Base-by-base conservation (phyloP, 2,113 vertebrate genomes). In the Zapus hudsonius region DNA sequence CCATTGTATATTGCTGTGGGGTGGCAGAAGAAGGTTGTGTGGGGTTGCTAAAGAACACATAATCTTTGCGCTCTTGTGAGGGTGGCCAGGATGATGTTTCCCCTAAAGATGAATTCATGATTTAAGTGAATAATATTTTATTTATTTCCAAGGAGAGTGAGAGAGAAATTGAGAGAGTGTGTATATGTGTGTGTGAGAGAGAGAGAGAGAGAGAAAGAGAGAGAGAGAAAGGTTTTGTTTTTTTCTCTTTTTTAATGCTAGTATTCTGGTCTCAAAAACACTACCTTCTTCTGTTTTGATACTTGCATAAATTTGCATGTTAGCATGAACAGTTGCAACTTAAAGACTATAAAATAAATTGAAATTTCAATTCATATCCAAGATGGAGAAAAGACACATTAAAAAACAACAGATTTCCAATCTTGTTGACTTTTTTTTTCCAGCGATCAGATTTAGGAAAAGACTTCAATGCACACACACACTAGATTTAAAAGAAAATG, bases 221-320 rank as follows among this genome's bases (percentile, higher is more conserved):
- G n/a, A n/a, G n/a, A n/a, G n/a, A n/a, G n/a, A n/a, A n/a, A 91
- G 96, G 42, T 92, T 29, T 40, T 90, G 7, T 84, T 88, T 52
- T 84, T 90, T 88, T 66, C 69, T 82, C 57, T 47, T 44, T 76
- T n/a, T 27, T 29, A 84, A 44, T 61, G 36, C 47, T 64, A 92
- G 86, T 83, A 67, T 91, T 94, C 84, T 95, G 86, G 36, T 64
- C 95, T 96, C 94, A 86, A 96, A 97, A 94, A 94, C 78, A 94
- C 93, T 84, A 94, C 95, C 96, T 93, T 94, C 94, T 92, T 96
- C 92, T 91, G 94, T 93, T 95, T 96, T 87, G 93, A 29, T 94
- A 80, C 95, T 91, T 96, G 96, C 93, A 96, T 96, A 96, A 89
- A 96, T 97, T 97, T 97, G 89, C 96, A 97, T 96, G 94, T 92